These are phyloP conservation scores for Rhyzopertha dominica DNA, from an alignment of 1,140 invertebrate species.

Conservation along the genomic window DNA sequence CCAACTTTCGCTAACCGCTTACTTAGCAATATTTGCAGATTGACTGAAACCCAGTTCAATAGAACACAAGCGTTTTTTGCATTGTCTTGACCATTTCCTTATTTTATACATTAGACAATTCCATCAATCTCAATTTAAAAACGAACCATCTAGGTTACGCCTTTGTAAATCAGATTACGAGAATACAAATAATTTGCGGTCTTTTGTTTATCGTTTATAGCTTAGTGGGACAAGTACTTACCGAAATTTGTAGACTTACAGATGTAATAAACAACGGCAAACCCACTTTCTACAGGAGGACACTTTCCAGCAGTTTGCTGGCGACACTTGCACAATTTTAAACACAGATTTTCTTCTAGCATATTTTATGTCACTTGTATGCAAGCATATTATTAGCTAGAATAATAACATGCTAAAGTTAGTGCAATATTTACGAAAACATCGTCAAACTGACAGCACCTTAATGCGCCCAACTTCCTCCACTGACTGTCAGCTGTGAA, in stretches of 20 bases:
- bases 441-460: conserved; percentile 20
- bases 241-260: conserved; percentile 19
- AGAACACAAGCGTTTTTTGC: no score
- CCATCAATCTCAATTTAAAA: no score
- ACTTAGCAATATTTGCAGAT: no score
- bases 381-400: conserved; percentile 8
- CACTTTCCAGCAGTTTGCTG: conserved; percentile 26
- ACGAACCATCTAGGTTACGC: no score
- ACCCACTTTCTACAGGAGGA: conserved; percentile 30
- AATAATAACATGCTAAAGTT: conserved; percentile 4
- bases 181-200: no score
- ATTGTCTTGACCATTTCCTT: no score
- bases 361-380: conserved; percentile 17
- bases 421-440: conserved; percentile 19
- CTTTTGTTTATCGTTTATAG: no score
- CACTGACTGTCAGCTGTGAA: conserved; percentile 23
- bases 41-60: no score
- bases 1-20: no score
- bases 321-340: conserved; percentile 21
- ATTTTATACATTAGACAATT: no score
- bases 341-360: conserved; percentile 19
- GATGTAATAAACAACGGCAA: conserved; percentile 26
- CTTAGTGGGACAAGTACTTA: no score
- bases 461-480: conserved; percentile 17
- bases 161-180: no score